Conservation (phyloP, 2,888 invertebrate genomes). For the Biston betularia region DNA sequence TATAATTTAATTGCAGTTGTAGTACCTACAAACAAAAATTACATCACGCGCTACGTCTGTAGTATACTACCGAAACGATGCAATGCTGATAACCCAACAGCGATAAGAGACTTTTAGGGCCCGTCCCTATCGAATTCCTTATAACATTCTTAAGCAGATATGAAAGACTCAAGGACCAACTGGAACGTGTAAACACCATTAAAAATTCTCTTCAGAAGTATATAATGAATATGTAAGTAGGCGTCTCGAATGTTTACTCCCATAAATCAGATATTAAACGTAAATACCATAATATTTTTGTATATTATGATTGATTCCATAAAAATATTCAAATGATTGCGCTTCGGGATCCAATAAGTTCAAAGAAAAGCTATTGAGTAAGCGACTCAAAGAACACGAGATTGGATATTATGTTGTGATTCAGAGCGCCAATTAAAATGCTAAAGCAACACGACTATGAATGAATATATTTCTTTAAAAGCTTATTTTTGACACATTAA, state of each 20-base stretch:
- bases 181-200: constrained; percentile 27
- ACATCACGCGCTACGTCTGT: constrained; percentile 14
- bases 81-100: constrained; percentile 39
- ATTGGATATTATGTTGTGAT: constrained; percentile 12
- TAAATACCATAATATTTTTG: constrained; percentile 23
- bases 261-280: constrained; percentile 29
- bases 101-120: constrained; percentile 42
- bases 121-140: constrained; percentile 45
- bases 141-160: constrained; percentile 41
- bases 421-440: constrained; percentile 3
- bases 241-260: constrained; percentile 20
- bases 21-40: constrained; percentile 21
- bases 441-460: background rate
- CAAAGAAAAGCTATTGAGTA: constrained; percentile 19
- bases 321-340: constrained; percentile 26
- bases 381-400: constrained; percentile 12
- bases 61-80: constrained; percentile 30
- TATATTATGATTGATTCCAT: constrained; percentile 19
- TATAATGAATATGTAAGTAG: constrained; percentile 26
- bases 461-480: background rate
- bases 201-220: constrained; percentile 9
- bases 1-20: background rate
- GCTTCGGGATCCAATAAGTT: constrained; percentile 25
- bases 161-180: constrained; percentile 31
- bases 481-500: no score